Percentiles rank a stretch among this genome's conserved stretches.
Evolutionary conservation across 2,888 invertebrate genomes (phyloP).

Genomic region (Eupithecia vulgata): DNA sequence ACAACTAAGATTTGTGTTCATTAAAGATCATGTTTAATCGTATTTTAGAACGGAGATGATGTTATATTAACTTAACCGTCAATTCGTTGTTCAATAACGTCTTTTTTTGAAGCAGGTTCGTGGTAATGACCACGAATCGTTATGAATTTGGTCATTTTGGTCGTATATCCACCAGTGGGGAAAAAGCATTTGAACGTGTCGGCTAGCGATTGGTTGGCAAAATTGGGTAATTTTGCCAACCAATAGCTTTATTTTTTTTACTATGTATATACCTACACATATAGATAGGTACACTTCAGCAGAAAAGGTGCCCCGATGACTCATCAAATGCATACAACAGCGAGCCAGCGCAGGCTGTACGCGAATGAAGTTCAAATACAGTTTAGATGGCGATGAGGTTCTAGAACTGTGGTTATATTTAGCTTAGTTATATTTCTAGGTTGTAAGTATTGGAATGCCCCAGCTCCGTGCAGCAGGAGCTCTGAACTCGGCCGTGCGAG

Average conservation of each 20-base stretch:
- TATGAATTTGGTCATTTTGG: no score
- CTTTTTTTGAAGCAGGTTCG: no score
- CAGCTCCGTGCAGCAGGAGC: not conserved
- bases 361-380: not conserved
- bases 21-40: not conserved
- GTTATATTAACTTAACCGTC: not conserved
- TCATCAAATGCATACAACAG: no score
- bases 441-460: not conserved
- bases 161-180: no score
- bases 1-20: not conserved
- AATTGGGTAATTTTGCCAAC: no score
- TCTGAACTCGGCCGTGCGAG: slow-evolving; percentile 19
- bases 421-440: not conserved
- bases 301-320: not conserved
- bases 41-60: not conserved
- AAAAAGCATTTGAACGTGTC: no score
- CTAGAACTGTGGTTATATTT: not conserved
- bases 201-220: no score
- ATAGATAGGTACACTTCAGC: no score
- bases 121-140: no score
- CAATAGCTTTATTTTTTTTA: no score
- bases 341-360: not conserved
- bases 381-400: not conserved
- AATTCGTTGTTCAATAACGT: no score
- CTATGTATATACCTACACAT: no score